A percentile compares a stretch with the other conserved stretches of the same genome.
Evolutionary conservation across 1,140 invertebrate species (phyloP).

Genomic region (Lycorma delicatula): DNA sequence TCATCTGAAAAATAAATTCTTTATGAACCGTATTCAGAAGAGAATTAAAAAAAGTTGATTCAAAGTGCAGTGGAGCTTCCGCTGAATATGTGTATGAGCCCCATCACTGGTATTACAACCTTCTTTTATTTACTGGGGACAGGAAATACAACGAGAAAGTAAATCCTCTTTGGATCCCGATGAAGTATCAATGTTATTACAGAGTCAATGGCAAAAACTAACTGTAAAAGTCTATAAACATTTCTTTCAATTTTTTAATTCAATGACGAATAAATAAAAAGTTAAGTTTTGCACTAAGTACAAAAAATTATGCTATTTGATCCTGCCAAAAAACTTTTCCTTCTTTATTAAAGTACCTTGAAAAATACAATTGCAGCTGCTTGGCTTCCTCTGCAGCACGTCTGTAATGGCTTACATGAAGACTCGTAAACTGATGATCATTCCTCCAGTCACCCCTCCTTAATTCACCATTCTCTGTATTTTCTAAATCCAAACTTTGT

Average conservation of each 20-base stretch:
- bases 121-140: constrained; percentile 20
- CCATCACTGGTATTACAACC: constrained; percentile 26
- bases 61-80: constrained; percentile 22
- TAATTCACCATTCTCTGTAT: not conserved
- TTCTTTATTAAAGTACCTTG: constrained; percentile 7
- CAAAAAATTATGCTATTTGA: not conserved
- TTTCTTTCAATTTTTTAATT: not conserved
- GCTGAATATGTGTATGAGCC: constrained; percentile 23
- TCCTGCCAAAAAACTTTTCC: constrained; percentile 2
- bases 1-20: constrained; percentile 24
- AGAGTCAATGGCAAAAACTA: not conserved
- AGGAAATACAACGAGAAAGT: not conserved
- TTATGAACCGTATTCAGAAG: constrained; percentile 17
- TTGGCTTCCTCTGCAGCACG: constrained; percentile 2
- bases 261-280: not conserved
- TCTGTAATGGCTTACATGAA: not conserved
- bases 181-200: not conserved
- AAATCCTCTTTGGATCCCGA: not conserved
- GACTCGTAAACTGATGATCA: not conserved
- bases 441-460: constrained; percentile 7
- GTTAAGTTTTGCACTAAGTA: not conserved
- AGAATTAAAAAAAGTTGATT: constrained; percentile 12
- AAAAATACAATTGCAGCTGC: not conserved
- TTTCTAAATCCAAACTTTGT: not conserved
- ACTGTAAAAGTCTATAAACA: not conserved